A percentile compares a stretch with the other conserved stretches of the same genome.
Conservation (phyloP, 2,888 invertebrate species). For the Cylindroiulus punctatus region DNA sequence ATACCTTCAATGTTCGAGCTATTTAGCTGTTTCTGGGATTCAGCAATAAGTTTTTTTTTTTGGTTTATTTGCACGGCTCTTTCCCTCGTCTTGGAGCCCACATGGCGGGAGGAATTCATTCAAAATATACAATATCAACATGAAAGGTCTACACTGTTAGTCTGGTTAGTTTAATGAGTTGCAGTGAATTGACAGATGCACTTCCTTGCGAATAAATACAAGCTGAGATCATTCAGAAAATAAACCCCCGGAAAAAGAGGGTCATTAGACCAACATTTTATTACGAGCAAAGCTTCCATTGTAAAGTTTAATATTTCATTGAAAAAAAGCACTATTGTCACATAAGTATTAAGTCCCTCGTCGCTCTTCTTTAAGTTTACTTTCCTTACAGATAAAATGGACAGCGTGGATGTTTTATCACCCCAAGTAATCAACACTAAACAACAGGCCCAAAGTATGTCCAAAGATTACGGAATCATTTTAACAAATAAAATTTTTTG, state of each 20-base stretch:
- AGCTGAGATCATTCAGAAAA: background rate
- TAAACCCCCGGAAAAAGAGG: background rate
- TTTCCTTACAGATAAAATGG: background rate
- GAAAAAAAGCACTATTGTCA: background rate
- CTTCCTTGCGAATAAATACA: background rate
- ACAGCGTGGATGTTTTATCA: too few species aligned
- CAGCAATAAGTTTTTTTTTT: background rate
- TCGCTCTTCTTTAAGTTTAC: too few species aligned
- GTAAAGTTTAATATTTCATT: background rate
- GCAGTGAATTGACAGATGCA: background rate
- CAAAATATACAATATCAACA: background rate
- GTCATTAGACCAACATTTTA: constrained; percentile 4
- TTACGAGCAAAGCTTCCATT: background rate
- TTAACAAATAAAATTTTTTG: too few species aligned
- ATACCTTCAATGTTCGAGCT: background rate
- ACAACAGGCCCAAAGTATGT: too few species aligned
- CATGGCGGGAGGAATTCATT: background rate
- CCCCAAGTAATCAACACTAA: too few species aligned
- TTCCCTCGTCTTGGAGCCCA: background rate
- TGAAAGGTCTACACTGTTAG: background rate
- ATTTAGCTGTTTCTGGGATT: background rate
- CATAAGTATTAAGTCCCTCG: too few species aligned
- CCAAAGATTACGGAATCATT: too few species aligned
- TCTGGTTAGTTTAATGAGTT: background rate
- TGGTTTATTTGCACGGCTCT: background rate